Percentiles rank a stretch among this genome's conserved stretches.
Conservation (phyloP, 2,113 vertebrate species). For the Platichthys flesus region DNA sequence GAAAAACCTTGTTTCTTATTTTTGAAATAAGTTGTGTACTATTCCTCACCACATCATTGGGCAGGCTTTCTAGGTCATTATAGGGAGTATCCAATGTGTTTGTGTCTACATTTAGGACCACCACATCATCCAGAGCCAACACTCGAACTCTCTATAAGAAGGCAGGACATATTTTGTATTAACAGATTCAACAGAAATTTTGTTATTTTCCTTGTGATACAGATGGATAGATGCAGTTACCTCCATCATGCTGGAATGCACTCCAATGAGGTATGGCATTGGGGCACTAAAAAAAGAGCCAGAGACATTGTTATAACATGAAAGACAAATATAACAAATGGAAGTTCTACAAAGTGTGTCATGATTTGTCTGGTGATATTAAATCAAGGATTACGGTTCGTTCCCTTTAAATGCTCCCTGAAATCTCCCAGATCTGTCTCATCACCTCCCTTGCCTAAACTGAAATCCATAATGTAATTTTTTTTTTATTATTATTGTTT, state of each 20-base stretch:
- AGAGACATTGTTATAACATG: slow-evolving; percentile 7
- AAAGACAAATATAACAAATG: neutral
- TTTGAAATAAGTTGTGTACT: neutral
- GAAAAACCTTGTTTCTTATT: neutral
- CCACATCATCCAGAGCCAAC: slow-evolving; percentile 88
- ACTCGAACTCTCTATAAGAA: slow-evolving; percentile 88
- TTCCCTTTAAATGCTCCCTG: too few relatives aligned
- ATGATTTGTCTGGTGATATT: neutral
- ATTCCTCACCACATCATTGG: slow-evolving; percentile 92
- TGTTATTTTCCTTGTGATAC: neutral
- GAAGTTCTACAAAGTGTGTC: neutral
- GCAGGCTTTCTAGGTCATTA: slow-evolving; percentile 95
- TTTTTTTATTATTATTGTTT: too few relatives aligned
- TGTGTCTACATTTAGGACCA: slow-evolving; percentile 95
- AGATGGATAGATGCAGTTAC: slow-evolving; percentile 33
- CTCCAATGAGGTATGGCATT: slow-evolving; percentile 83
- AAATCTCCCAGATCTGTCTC: too few relatives aligned
- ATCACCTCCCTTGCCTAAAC: too few relatives aligned
- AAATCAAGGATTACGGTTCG: too few relatives aligned
- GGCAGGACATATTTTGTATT: neutral
- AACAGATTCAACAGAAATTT: neutral
- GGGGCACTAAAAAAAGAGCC: slow-evolving; percentile 68
- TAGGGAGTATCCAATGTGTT: slow-evolving; percentile 97
- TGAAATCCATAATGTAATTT: too few relatives aligned
- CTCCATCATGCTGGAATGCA: slow-evolving; percentile 81